Percentiles rank a stretch among this genome's conserved stretches.
Conservation (phyloP, 2,888 invertebrate genomes). For the Dasysyrphus albostriatus region DNA sequence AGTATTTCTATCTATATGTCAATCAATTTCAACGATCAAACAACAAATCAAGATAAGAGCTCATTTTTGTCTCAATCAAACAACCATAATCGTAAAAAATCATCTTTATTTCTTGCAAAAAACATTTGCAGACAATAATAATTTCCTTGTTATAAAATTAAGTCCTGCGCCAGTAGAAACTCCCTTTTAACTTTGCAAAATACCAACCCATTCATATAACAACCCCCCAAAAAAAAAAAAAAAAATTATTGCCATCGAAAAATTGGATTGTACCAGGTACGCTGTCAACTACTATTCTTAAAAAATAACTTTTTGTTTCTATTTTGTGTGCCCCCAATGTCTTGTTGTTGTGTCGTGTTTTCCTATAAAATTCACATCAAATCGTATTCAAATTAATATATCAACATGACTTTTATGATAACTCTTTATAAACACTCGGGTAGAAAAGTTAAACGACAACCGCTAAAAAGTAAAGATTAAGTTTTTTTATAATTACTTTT, state of each 20-base stretch:
- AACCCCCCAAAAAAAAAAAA: constrained; percentile 7
- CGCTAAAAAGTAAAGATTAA: too few species aligned
- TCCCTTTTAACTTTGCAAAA: background rate
- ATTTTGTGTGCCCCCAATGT: constrained; percentile 39
- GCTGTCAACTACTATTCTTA: constrained; percentile 41
- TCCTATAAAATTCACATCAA: constrained; percentile 58
- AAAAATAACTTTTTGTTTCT: constrained; percentile 7
- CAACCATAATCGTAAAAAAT: constrained; percentile 46
- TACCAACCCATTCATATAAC: background rate
- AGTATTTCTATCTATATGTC: background rate
- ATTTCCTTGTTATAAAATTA: constrained; percentile 34
- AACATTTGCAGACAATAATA: constrained; percentile 6
- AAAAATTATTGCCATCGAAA: constrained; percentile 32
- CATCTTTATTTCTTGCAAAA: constrained; percentile 18
- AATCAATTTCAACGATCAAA: constrained; percentile 21
- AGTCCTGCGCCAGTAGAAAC: background rate
- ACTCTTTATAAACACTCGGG: background rate
- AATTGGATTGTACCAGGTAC: constrained; percentile 63
- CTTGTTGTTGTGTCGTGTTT: constrained; percentile 51
- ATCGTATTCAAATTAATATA: constrained; percentile 66
- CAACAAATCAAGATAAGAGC: constrained; percentile 12
- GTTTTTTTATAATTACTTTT: too few species aligned
- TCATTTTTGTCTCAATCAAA: constrained; percentile 21
- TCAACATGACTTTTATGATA: constrained; percentile 45
- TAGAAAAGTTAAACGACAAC: background rate